These are phyloP conservation scores for Charadrius vociferus DNA, from an alignment of 2,113 vertebrate species.

Conservation along the genomic window DNA sequence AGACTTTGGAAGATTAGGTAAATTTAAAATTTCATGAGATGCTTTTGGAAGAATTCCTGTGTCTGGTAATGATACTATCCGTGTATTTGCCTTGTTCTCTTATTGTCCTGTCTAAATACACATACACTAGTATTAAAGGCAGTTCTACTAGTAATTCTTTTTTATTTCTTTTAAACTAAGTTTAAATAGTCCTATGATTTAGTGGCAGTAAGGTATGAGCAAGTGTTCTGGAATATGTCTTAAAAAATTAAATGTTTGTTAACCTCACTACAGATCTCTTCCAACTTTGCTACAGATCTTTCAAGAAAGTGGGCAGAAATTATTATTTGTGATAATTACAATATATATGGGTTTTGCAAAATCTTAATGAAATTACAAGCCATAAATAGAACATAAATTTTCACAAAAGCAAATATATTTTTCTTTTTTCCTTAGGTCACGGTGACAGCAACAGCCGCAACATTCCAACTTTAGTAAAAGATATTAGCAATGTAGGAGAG, in stretches of 20 bases:
- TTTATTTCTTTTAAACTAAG: too few relatives aligned
- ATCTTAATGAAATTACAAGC: not conserved
- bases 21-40: not conserved
- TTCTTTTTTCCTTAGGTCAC: slow-evolving; percentile 70
- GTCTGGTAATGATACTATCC: not conserved
- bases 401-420: not conserved
- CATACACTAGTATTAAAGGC: too few relatives aligned
- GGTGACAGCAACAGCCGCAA: slow-evolving; percentile 88
- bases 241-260: not conserved
- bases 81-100: not conserved
- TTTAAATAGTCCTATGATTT: not conserved
- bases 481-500: slow-evolving; percentile 87
- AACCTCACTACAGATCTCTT: not conserved
- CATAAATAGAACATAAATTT: not conserved
- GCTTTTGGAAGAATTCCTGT: not conserved
- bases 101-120: not conserved
- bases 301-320: not conserved
- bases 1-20: slow-evolving; percentile 88
- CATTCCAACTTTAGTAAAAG: slow-evolving; percentile 87
- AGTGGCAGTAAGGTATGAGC: not conserved
- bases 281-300: not conserved
- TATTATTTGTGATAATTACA: not conserved
- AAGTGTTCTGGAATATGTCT: not conserved
- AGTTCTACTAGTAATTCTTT: too few relatives aligned
- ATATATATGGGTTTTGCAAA: not conserved